A percentile compares a stretch with the other conserved stretches of the same genome.
phyloP scores from a whole-genome alignment of 2,797 vertebrate genomes.

The Chrysolophus pictus region DNA sequence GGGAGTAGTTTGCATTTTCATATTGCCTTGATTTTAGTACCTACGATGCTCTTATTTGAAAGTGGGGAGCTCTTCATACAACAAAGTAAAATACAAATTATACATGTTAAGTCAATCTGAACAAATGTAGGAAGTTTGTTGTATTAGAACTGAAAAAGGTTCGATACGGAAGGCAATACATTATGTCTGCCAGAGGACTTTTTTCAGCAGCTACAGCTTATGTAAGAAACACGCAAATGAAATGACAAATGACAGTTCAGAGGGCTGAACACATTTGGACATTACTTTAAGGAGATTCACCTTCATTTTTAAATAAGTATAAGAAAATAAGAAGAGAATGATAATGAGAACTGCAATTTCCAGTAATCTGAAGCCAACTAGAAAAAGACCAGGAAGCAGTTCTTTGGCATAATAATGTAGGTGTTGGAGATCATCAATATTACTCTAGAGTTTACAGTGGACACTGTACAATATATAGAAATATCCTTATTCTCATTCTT shows the following conservation, averaged over 20 bases:
- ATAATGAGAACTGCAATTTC: background rate
- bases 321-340: background rate
- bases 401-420: background rate
- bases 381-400: background rate
- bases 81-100: background rate
- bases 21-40: background rate
- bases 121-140: background rate
- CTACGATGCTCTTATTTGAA: background rate
- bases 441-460: background rate
- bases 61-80: background rate
- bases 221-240: accelerated
- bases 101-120: background rate
- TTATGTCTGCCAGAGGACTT: background rate
- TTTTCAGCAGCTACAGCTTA: background rate
- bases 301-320: background rate
- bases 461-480: background rate
- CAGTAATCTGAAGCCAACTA: background rate
- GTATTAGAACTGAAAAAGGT: background rate
- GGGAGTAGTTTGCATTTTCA: background rate
- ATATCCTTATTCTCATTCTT: background rate
- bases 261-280: background rate
- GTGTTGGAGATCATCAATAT: background rate
- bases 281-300: background rate
- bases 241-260: background rate
- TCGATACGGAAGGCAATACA: background rate